phyloP scores from a whole-genome alignment of 2,797 vertebrate genomes.

The Nasua narica region DNA sequence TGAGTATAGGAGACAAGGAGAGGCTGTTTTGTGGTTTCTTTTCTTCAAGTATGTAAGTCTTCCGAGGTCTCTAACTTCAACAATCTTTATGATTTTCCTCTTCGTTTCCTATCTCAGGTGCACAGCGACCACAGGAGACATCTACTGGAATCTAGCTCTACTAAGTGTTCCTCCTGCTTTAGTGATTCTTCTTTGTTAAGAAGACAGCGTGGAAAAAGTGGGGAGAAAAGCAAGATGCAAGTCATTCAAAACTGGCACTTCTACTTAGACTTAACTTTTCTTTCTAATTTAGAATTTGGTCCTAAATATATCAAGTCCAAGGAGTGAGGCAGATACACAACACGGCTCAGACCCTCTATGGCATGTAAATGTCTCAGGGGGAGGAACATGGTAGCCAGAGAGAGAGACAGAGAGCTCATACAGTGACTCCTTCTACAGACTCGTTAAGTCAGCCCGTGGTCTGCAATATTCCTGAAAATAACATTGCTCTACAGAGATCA shows the following conservation, averaged over 20 bases:
- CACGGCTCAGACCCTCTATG: background rate
- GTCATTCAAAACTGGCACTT: constrained; percentile 7
- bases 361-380: background rate
- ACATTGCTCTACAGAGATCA: background rate
- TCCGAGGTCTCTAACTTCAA: background rate
- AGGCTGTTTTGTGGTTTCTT: background rate
- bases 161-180: background rate
- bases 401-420: background rate
- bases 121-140: background rate
- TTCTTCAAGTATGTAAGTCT: background rate
- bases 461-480: background rate
- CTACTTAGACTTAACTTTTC: background rate
- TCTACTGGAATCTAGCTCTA: background rate
- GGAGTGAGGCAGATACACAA: background rate
- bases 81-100: background rate
- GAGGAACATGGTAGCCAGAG: background rate
- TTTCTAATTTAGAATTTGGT: background rate
- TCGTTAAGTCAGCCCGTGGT: background rate
- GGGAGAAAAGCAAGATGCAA: background rate
- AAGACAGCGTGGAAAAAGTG: background rate
- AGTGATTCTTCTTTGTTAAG: background rate
- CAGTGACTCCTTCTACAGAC: background rate
- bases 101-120: background rate
- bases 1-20: background rate
- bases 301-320: background rate